A percentile compares a stretch with the other conserved stretches of the same genome.
These are phyloP conservation scores for Macrobrachium rosenbergii DNA, from an alignment of 1,140 invertebrate species.

Conservation along the genomic window DNA sequence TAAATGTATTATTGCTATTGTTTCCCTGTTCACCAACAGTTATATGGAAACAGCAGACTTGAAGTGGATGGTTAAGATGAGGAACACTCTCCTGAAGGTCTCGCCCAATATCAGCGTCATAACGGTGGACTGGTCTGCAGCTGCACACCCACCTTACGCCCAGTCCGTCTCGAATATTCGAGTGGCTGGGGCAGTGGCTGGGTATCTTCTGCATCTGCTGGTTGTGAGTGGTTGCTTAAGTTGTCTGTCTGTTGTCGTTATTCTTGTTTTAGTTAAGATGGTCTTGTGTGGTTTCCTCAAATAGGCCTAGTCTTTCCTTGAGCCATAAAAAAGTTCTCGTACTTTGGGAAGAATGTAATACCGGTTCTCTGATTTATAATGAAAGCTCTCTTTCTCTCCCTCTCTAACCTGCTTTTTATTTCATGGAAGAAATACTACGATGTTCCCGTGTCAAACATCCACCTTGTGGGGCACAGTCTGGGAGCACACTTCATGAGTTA, in stretches of 20 bases:
- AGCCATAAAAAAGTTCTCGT: too few species aligned
- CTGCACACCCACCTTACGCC: conserved; percentile 87
- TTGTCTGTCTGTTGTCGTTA: too few species aligned
- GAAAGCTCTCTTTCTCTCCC: not conserved
- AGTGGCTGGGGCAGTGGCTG: conserved; percentile 84
- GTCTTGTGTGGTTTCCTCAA: not conserved
- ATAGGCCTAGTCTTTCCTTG: too few species aligned
- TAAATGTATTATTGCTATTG: not conserved
- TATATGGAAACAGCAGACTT: conserved; percentile 33
- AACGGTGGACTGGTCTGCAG: conserved; percentile 86
- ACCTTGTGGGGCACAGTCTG: conserved; percentile 91
- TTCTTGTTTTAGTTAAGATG: not conserved
- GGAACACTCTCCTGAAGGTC: conserved; percentile 76
- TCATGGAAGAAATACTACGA: conserved; percentile 71
- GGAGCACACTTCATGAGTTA: conserved; percentile 89
- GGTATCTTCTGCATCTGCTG: conserved; percentile 76
- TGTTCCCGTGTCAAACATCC: conserved; percentile 73
- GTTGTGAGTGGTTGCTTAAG: conserved; percentile 70
- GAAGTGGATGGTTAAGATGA: conserved; percentile 72
- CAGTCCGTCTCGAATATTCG: conserved; percentile 91
- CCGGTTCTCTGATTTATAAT: not conserved
- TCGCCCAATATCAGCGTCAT: conserved; percentile 80
- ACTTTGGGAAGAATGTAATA: too few species aligned
- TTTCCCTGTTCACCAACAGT: not conserved
- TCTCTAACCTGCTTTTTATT: not conserved